Evolutionary conservation across 2,888 invertebrate genomes (phyloP).

Genomic region (Lycaena phlaeas): DNA sequence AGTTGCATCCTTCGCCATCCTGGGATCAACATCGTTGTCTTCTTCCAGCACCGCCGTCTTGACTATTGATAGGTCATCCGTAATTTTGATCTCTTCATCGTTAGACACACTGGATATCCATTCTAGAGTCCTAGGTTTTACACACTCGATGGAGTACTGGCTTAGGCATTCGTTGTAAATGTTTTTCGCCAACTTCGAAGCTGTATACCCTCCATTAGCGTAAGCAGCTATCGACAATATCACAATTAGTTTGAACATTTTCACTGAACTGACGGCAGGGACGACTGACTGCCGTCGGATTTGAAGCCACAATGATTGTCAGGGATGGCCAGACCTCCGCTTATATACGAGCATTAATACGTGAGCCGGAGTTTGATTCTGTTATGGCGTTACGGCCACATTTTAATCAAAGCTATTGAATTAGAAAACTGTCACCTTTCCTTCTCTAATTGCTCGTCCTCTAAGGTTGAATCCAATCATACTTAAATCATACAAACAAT

Average conservation of each 20-base stretch:
- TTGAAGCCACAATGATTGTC: constrained; percentile 64
- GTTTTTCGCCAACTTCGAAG: constrained; percentile 75
- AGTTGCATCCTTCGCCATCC: constrained; percentile 68
- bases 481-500: too few species aligned
- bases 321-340: constrained; percentile 61
- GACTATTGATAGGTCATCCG: constrained; percentile 82
- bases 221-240: constrained; percentile 44
- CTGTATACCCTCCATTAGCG: constrained; percentile 68
- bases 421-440: constrained; percentile 53
- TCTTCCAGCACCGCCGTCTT: constrained; percentile 71
- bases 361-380: constrained; percentile 59
- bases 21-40: constrained; percentile 46
- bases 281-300: constrained; percentile 57
- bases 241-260: constrained; percentile 61
- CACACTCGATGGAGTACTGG: constrained; percentile 80
- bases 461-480: too few species aligned
- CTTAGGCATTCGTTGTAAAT: constrained; percentile 79
- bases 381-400: constrained; percentile 42
- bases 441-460: too few species aligned
- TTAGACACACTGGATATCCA: constrained; percentile 80
- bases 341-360: constrained; percentile 74
- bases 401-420: constrained; percentile 51
- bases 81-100: constrained; percentile 81
- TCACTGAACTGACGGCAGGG: constrained; percentile 53
- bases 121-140: constrained; percentile 82